A percentile compares a stretch with the other conserved stretches of the same genome.
phyloP scores from a whole-genome alignment of 2,113 vertebrate species.

The Takifugu bimaculatus region DNA sequence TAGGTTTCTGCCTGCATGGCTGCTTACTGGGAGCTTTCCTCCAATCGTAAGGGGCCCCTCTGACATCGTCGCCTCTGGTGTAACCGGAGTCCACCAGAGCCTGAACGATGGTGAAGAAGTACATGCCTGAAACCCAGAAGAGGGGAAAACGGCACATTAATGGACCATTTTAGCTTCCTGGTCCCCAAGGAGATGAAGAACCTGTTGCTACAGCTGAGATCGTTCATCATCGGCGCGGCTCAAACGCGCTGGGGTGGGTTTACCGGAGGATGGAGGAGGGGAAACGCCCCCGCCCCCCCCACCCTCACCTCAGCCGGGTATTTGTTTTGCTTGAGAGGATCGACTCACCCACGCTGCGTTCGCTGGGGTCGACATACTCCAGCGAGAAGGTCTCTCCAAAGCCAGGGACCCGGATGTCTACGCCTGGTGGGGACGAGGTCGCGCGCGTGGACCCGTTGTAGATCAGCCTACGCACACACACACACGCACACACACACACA shows the following conservation, averaged over 20 bases:
- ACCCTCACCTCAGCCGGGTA: neutral
- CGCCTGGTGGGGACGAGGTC: conserved; percentile 84
- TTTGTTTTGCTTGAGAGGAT: neutral
- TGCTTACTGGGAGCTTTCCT: conserved; percentile 91
- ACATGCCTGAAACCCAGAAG: conserved; percentile 81
- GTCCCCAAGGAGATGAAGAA: neutral
- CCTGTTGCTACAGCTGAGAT: neutral
- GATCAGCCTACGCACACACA: conserved; percentile 73
- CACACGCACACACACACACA: conserved; percentile 1
- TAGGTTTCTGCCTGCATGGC: neutral
- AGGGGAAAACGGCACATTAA: conserved; percentile 2
- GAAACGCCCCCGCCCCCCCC: no score
- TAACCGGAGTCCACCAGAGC: conserved; percentile 89
- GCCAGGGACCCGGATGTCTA: conserved; percentile 87
- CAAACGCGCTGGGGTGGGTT: no score
- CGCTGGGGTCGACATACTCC: conserved; percentile 95
- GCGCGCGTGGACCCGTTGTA: conserved; percentile 85
- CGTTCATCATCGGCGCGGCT: no score
- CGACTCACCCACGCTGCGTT: conserved; percentile 85
- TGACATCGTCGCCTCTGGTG: conserved; percentile 83
- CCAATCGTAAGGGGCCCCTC: conserved; percentile 97
- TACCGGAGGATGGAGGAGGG: no score
- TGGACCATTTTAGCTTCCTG: no score
- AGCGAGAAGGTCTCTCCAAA: conserved; percentile 88
- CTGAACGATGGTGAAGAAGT: conserved; percentile 91